Evolutionary conservation across 1,140 invertebrate species (phyloP), one percentile per base, ranked within the genome.

Genomic region (Calephelis virginiensis): DNA sequence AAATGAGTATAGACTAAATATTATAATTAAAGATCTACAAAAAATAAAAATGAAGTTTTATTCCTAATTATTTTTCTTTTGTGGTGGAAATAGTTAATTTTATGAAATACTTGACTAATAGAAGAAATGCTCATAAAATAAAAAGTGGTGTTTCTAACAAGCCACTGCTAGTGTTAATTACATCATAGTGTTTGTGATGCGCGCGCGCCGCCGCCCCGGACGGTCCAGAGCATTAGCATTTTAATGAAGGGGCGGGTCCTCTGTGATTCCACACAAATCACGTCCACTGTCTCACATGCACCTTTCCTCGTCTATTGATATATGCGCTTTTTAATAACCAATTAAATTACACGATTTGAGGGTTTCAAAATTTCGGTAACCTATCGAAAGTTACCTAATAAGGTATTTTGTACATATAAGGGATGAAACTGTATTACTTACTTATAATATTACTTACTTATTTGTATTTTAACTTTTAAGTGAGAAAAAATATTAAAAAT

Each of bases 261-360:
- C 28, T 53, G 63, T 67, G 71, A 72, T 72, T 71, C 73, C 75
- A 70, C 72, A 83, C 78, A 80, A 82, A 83, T 85, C 81, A 82
- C 73, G 73, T 77, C 80, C 76, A 67, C 47, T 68, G 74, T 78
- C 78, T 78, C 82, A 78, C 82, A 80, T 80, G 78, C 80, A 65
- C 64, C 70, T 61, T 69, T 67, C 67, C 69, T 75, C 69, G 74
- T 62, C 68, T 66, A 68, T 81, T 86, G 83, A 89, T 85, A 82
- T 86, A 87, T 87, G 85, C 84, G 69, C 77, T 79, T 82, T 86
- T 83, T 87, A 86, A 84, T 89, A 86, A 86, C 83, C 83, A 87
- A 89, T 89, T 89, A 83, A 79, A 82, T 77, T 79, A 76, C 80
- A 69, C 78, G 73, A 64, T 64, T 70, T 45, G 67, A 49, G 38